A percentile compares a stretch with the other conserved stretches of the same genome.
Conservation (phyloP, 1,140 invertebrate species). For the Diachasma alloeum region DNA sequence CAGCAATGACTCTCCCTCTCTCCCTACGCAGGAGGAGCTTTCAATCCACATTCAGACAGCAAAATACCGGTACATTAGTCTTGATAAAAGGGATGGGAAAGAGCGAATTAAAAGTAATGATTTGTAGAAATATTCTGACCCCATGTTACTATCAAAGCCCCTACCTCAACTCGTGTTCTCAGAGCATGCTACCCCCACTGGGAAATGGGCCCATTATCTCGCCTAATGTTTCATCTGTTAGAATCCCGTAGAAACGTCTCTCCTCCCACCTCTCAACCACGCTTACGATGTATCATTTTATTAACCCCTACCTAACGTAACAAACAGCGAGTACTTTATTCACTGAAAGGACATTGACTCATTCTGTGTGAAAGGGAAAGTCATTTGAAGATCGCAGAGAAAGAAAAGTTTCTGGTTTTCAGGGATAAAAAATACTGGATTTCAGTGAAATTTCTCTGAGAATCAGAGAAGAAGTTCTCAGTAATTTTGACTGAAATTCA, state of each 20-base stretch:
- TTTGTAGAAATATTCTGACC: slow-evolving; percentile 63
- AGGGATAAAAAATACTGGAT: too few relatives aligned
- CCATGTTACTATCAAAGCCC: slow-evolving; percentile 20
- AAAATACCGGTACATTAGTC: slow-evolving; percentile 45
- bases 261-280: background rate
- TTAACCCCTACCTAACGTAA: background rate
- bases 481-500: too few relatives aligned
- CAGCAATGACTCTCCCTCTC: background rate
- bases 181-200: slow-evolving; percentile 12
- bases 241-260: background rate
- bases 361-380: too few relatives aligned
- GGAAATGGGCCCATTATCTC: slow-evolving; percentile 27
- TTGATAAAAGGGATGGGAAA: slow-evolving; percentile 56
- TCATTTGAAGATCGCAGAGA: too few relatives aligned
- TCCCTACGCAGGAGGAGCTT: background rate
- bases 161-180: slow-evolving; percentile 10
- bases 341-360: too few relatives aligned
- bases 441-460: too few relatives aligned
- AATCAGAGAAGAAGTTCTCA: too few relatives aligned
- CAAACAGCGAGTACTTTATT: background rate
- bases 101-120: slow-evolving; percentile 67
- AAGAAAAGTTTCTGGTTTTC: too few relatives aligned
- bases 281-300: background rate
- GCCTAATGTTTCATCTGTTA: slow-evolving; percentile 33
- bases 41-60: background rate